Conservation (phyloP, 2,113 vertebrate species). For the Thalassarche chlororhynchos region DNA sequence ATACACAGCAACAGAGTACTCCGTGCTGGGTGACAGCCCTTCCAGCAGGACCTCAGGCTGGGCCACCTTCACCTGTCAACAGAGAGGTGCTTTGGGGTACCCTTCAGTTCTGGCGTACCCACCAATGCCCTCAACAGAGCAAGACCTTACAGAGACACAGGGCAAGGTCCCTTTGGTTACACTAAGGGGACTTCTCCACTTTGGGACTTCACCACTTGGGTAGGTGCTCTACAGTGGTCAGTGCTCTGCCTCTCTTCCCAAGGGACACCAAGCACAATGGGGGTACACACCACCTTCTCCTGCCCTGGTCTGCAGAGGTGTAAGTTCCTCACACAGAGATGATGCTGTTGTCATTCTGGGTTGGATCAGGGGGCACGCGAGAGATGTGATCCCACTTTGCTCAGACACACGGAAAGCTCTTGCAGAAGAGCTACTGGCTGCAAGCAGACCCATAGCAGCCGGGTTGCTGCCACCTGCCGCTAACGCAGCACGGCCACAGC, state of each 20-base stretch:
- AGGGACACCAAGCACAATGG: too few species aligned
- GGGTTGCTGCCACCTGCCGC: slow-evolving; percentile 45
- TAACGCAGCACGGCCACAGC: not conserved
- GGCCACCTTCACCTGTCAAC: slow-evolving; percentile 82
- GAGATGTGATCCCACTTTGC: not conserved
- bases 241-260: not conserved
- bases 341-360: not conserved
- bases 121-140: not conserved
- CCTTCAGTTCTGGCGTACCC: not conserved
- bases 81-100: not conserved
- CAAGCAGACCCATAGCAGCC: not conserved
- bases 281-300: not conserved
- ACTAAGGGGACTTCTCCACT: not conserved
- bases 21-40: slow-evolving; percentile 79
- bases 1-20: slow-evolving; percentile 86
- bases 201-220: not conserved
- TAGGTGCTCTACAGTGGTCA: not conserved
- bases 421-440: not conserved
- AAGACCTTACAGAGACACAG: not conserved
- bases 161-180: not conserved
- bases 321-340: accelerated
- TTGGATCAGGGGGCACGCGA: accelerated
- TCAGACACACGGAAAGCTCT: not conserved
- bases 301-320: not conserved
- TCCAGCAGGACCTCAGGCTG: slow-evolving; percentile 80